Evolutionary conservation across 2,113 vertebrate genomes (phyloP), one percentile per base, ranked within the genome.

Genomic region (Thunnus maccoyii): DNA sequence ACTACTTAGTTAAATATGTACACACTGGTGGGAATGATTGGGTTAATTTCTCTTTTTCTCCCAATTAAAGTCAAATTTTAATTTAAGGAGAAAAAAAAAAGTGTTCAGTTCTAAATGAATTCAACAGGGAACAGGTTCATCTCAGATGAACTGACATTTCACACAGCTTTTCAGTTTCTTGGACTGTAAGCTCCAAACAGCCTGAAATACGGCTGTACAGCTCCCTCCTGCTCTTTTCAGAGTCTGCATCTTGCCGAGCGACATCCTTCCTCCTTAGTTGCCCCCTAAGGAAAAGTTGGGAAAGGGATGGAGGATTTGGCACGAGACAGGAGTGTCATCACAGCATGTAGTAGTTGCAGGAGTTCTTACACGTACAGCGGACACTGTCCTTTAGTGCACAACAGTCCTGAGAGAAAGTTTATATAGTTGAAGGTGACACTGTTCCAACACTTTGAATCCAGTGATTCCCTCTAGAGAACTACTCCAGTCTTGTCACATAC

Each of bases 1-100:
- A 85, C 84, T 85, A 85, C 63, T 69, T 69, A 79, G 57, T 85
- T 91, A 78, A 85, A 73, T 93, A 90, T 91, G 27, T 93, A 94
- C 90, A 94, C 54, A 78, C 55, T 55, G 76, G 63, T 57, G 56
- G 10, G 1, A 8, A 54, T 25, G 18, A 22, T 56, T 58, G 68
- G 76, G 30, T 60, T 25, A 5, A n/a, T 30, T 52, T 69, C 47
- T 55, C 60, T 50, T 62, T n/a, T 76, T 20, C 56, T 78, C 69
- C 1, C 11, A 58, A 27, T 54, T 20, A 47, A 55, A 85, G 51
- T 61, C 67, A 15, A 52, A 48, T 75, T 77, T 80, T 10, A 65
- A 27, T 62, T 86, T 9, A 36, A 55, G 30, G 7, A 18, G 17
- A 10, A 47, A 32, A 70, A 22, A 63, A 11, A 20, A 46, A 20